Base-by-base conservation (phyloP, 2,797 vertebrate genomes). In the Eurystomus glaucurus region DNA sequence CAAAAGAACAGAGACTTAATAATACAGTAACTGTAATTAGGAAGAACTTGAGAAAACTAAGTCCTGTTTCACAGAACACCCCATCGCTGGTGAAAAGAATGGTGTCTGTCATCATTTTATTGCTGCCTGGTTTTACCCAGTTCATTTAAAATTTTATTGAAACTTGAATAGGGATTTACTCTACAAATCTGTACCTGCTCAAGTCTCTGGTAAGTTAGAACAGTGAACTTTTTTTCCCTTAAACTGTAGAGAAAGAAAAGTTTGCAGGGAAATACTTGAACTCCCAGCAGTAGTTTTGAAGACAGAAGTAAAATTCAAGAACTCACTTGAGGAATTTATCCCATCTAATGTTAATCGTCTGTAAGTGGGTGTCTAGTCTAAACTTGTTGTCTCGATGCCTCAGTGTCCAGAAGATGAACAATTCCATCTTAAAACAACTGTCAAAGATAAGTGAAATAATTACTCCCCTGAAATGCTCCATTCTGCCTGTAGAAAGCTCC, bases 101-200 rank as follows among this genome's bases (percentile, higher is more conserved):
- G 39, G 25, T 51, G 37, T 11, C 50, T 80, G 33, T 71, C 66
- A 58, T 68, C 3, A 65, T 87, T 86, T 89, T 68, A 55, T 76
- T 21, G 2, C 46, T 77, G 19, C 15, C 37, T 71, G 35, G 35
- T 62, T 90, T 93, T 93, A 95, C 19, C 23, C 16, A 41, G 41
- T 79, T 88, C 13, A 90, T 93, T 84, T 93, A 76, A 93, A 95
- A 69, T 79, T 55, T 95, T 50, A 93, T 83, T 96, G 74, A 86
- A 91, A 78, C 29, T 76, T 51, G 28, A 85, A 65, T 45, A 85
- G 75, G 60, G 74, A 57, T 96, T 96, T 90, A 37, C 10, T 82
- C 13, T 62, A 62, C 58, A 95, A 93, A 96, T 90, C 86, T 22
- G 79, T 55, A 85, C 35, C 55, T 71, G 60, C 57, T 79, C 64